Evolutionary conservation across 2,113 vertebrate genomes (phyloP), one percentile per base, ranked within the genome.

Genomic region (Stegastes partitus): DNA sequence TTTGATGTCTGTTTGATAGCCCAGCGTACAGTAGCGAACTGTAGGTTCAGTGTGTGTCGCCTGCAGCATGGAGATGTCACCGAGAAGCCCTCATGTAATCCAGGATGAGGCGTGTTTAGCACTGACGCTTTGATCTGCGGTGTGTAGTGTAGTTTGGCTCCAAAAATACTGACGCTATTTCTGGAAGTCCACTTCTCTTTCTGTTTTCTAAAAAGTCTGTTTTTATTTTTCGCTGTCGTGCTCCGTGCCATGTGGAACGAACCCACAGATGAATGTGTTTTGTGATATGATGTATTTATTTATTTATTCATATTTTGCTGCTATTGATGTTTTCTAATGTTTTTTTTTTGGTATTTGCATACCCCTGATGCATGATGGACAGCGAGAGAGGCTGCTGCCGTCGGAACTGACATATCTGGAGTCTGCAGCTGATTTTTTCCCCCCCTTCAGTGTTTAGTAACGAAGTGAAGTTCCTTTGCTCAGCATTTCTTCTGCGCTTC

Each of bases 281-380:
- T 87, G 78, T 87, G 82, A 86, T 71, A 77, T 62, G 49, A 81
- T 83, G 45, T 77, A 84, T 86, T 86, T 83, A 87, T 86, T 81
- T 87, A 89, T 89, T 86, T 78, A 87, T 84, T 79, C 53, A 76
- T 77, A 75, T 82, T 89, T 84, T 69, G 85, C 80, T 87, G 88
- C 78, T 85, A 68, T 90, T 90, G 71, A 70, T 88, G 80, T 83
- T 87, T 89, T 83, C 25, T 77, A 57, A 79, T 28, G 3, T 18
- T 61, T 67, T 73, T 51, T 44, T 58, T 71, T 71, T 72, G 72
- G 73, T 54, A 85, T 89, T 87, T 81, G 82, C 74, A 75, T 72
- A 67, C 49, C 72, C 65, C 55, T 72, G 82, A 68, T 80, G 91
- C 90, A 91, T 90, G 86, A 87, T 65, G 86, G 89, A 77, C 70